A percentile compares a stretch with the other conserved stretches of the same genome.
phyloP scores from a whole-genome alignment of 2,113 vertebrate species.

The Chroicocephalus ridibundus region DNA sequence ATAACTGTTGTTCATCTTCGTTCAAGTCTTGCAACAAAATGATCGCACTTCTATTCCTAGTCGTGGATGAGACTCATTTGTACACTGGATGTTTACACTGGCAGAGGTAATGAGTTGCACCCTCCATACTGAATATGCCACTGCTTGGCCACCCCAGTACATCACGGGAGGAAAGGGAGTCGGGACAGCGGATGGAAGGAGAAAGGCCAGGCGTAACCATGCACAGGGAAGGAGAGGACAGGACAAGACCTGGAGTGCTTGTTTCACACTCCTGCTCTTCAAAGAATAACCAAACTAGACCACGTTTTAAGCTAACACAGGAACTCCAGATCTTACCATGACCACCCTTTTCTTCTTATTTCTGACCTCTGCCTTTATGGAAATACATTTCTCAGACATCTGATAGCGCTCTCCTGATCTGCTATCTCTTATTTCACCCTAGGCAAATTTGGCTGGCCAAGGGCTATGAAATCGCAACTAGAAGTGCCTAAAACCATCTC shows the following conservation, averaged over 20 bases:
- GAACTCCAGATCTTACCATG: background rate
- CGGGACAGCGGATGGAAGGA: accelerated
- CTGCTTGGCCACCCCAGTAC: background rate
- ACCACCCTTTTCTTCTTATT: background rate
- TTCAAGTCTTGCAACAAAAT: background rate
- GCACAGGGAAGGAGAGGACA: background rate
- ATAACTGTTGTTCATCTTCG: background rate
- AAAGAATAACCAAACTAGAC: background rate
- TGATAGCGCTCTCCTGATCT: background rate
- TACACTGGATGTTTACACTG: accelerated
- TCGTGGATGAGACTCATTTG: accelerated
- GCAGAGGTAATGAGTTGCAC: background rate
- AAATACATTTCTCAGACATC: background rate
- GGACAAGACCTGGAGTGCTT: background rate
- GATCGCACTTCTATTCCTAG: background rate
- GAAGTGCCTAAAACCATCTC: background rate
- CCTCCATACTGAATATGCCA: background rate
- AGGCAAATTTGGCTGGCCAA: background rate
- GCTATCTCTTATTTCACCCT: background rate
- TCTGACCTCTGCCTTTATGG: background rate
- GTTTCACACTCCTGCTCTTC: background rate
- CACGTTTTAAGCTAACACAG: background rate
- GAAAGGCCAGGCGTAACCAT: background rate
- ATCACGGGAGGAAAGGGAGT: background rate
- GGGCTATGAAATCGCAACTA: background rate